Evolutionary conservation across 1,140 invertebrate genomes (phyloP).

Genomic region (Diorhabda sublineata): DNA sequence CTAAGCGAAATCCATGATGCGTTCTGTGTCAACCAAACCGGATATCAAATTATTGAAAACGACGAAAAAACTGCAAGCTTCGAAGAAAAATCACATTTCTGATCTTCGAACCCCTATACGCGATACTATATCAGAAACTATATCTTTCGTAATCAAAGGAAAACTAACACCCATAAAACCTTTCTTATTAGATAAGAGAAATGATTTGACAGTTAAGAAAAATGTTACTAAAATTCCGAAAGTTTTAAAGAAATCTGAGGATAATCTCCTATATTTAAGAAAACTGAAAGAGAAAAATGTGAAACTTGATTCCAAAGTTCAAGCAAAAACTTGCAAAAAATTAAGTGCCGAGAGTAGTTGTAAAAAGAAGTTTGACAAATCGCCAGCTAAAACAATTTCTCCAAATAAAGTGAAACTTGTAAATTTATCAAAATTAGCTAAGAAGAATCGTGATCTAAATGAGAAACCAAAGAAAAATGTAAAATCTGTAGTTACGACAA

Average conservation of each 20-base stretch:
- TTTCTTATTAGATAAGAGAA: conserved; percentile 20
- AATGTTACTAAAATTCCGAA: neutral
- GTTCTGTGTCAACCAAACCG: conserved; percentile 5
- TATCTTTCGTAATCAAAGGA: conserved; percentile 44
- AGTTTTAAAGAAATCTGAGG: conserved; percentile 14
- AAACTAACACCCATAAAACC: conserved; percentile 44
- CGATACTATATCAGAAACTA: conserved; percentile 42
- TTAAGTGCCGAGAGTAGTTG: conserved; percentile 13
- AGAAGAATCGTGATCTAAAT: conserved; percentile 6
- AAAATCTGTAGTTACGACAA: conserved; percentile 5
- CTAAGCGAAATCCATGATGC: conserved; percentile 1
- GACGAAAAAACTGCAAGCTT: conserved; percentile 4
- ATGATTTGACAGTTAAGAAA: neutral
- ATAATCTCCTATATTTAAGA: conserved; percentile 13
- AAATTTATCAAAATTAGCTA: conserved; percentile 11
- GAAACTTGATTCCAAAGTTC: conserved; percentile 24
- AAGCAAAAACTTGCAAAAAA: conserved; percentile 33
- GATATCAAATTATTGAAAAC: conserved; percentile 11
- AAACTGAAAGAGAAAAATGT: conserved; percentile 11
- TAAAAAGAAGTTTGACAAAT: conserved; percentile 22
- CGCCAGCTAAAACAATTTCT: neutral
- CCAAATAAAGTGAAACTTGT: conserved; percentile 11
- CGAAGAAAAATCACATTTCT: conserved; percentile 17
- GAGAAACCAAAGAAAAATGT: conserved; percentile 13
- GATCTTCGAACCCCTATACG: conserved; percentile 7